Base-by-base conservation (phyloP, 1,140 invertebrate genomes). In the Sycobia sp. region DNA sequence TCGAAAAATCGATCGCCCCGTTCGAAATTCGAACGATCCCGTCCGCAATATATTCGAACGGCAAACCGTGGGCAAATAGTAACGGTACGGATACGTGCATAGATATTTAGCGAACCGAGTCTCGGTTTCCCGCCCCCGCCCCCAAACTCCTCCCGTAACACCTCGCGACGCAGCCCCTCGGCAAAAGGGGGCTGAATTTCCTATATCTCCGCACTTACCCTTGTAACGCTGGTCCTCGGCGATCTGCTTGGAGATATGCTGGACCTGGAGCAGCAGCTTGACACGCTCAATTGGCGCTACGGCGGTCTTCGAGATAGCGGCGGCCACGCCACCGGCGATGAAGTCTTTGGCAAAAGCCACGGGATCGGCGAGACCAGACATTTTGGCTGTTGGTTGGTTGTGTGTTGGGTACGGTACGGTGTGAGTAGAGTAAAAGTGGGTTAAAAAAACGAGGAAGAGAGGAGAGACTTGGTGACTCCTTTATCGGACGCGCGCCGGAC, bases 221-320 rank as follows among this genome's bases (percentile, higher is more conserved):
- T 93, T 94, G 82, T 94, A 94, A 72, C 88, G 86, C 70, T 92
- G 81, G 54, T 92, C 89, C 60, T 84, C 88, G 14, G 90, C 60
- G 71, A 95, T 94, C 80, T 94, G 90, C 83, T 92, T 93, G 68
- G 88, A 91, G 54, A 91, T 89, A 82, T 92, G 90, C 82, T 94
- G 92, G 60, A 94, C 91, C 81, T 94, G 94, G 51, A 96, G 86
- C 53, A 97, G 85, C 41, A 96, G 82, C 77, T 97, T 96, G 25
- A 96, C 92, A 74, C 94, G 85, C 80, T 96, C 94, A 71, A 96
- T 95, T 0, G 94, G 92, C 9, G 92, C 92, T 20, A 93, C 91
- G 13, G 89, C 86, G 16, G 92, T 94, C 76, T 95, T 95, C 16
- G 93, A 93, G 46, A 94, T 86, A 4, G 93, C 93, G 25, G 94